These are phyloP conservation scores for Scaptomyza caliginosa DNA, from an alignment of 2,888 invertebrate genomes.

Conservation along the genomic window DNA sequence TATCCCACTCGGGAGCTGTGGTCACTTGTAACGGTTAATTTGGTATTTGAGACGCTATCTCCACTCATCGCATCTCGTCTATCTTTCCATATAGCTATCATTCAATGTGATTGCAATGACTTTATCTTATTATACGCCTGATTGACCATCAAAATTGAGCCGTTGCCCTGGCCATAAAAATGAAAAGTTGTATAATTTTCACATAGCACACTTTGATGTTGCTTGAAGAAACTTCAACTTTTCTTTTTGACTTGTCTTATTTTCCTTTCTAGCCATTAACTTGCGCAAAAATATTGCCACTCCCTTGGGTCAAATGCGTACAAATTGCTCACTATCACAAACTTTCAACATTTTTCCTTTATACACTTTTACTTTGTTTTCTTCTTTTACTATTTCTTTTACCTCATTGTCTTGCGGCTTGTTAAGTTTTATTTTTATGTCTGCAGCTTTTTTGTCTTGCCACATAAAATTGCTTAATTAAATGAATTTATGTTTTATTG, in stretches of 20 bases:
- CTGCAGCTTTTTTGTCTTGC: slow-evolving; percentile 36
- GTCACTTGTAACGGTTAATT: slow-evolving; percentile 39
- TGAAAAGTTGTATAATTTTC: slow-evolving; percentile 69
- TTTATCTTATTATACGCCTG: slow-evolving; percentile 72
- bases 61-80: slow-evolving; percentile 13
- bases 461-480: slow-evolving; percentile 73
- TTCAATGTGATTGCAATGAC: slow-evolving; percentile 51
- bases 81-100: slow-evolving; percentile 20
- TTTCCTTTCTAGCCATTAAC: slow-evolving; percentile 42
- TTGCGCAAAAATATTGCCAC: slow-evolving; percentile 56
- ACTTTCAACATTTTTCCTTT: slow-evolving; percentile 19
- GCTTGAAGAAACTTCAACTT: not conserved
- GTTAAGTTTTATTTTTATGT: slow-evolving; percentile 59
- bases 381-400: not conserved
- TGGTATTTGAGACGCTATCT: slow-evolving; percentile 21
- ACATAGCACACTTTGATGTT: slow-evolving; percentile 62
- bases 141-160: slow-evolving; percentile 69
- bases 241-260: slow-evolving; percentile 2
- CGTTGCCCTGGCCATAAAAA: slow-evolving; percentile 54
- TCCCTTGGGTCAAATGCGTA: slow-evolving; percentile 67
- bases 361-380: not conserved
- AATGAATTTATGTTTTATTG: slow-evolving; percentile 74
- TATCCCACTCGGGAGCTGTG: not conserved
- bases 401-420: slow-evolving; percentile 25
- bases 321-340: slow-evolving; percentile 68